These are phyloP conservation scores for Psococerastis gibbosa DNA, from an alignment of 2,888 invertebrate species.

Conservation along the genomic window DNA sequence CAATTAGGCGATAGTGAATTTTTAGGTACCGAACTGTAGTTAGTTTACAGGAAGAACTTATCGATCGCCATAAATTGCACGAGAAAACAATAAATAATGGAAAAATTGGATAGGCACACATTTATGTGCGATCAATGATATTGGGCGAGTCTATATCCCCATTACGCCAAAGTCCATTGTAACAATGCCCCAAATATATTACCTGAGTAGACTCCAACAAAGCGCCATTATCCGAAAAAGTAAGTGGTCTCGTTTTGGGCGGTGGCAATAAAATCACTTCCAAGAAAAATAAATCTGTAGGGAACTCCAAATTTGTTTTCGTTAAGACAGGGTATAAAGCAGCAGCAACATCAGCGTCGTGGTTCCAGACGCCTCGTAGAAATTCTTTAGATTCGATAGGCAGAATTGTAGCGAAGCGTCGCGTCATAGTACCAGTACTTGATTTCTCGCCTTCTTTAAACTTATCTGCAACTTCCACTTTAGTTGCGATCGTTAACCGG, in stretches of 20 bases:
- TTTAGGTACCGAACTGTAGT: too few species aligned
- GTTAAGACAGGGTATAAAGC: constrained; percentile 51
- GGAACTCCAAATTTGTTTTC: constrained; percentile 30
- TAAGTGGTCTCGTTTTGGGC: constrained; percentile 62
- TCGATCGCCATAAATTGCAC: too few species aligned
- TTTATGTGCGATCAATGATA: too few species aligned
- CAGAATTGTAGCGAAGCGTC: constrained; percentile 29
- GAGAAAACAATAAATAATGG: too few species aligned
- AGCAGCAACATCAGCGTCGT: constrained; percentile 47
- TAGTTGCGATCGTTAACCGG: constrained; percentile 29
- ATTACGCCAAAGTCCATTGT: too few species aligned
- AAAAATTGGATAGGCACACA: too few species aligned
- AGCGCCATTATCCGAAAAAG: too few species aligned
- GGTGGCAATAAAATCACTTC: constrained; percentile 72
- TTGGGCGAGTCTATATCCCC: too few species aligned
- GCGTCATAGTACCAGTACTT: neutral
- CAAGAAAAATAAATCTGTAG: constrained; percentile 75
- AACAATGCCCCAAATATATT: too few species aligned
- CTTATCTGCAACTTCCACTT: constrained; percentile 21
- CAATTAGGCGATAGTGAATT: too few species aligned
- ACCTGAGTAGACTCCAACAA: too few species aligned
- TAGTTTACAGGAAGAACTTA: too few species aligned
- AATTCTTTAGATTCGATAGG: constrained; percentile 44
- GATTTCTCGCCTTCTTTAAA: constrained; percentile 12
- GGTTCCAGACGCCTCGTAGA: constrained; percentile 48